Evolutionary conservation across 2,797 vertebrate genomes (phyloP).

Genomic region (Champsocephalus gunnari): DNA sequence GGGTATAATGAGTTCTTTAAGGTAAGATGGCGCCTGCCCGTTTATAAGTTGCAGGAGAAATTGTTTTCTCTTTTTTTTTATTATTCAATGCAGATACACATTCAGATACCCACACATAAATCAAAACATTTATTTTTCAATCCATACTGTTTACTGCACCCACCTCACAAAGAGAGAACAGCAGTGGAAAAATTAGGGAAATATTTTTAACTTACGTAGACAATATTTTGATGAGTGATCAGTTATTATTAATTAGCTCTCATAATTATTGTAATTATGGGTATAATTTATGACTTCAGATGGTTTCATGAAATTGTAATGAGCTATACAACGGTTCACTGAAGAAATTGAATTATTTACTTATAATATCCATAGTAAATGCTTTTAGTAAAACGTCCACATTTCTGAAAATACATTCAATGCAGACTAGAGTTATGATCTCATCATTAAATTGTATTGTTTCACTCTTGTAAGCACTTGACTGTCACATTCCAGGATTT

Average conservation of each 20-base stretch:
- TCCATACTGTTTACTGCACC: no score
- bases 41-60: background rate
- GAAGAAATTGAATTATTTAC: background rate
- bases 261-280: slow-evolving; percentile 5
- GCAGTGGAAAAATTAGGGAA: no score
- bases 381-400: no score
- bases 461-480: no score
- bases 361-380: background rate
- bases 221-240: slow-evolving; percentile 5
- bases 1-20: no score
- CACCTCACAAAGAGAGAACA: no score
- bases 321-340: background rate
- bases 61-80: background rate
- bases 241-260: background rate
- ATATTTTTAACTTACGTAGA: background rate
- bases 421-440: no score
- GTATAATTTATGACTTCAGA: background rate
- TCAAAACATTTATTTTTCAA: slow-evolving; percentile 1
- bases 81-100: background rate
- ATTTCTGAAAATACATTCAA: no score
- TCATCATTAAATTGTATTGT: background rate
- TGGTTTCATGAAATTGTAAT: background rate
- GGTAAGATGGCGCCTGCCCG: no score
- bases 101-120: slow-evolving; percentile 5
- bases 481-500: no score